phyloP scores from a whole-genome alignment of 2,113 vertebrate genomes.

The Physeter macrocephalus region DNA sequence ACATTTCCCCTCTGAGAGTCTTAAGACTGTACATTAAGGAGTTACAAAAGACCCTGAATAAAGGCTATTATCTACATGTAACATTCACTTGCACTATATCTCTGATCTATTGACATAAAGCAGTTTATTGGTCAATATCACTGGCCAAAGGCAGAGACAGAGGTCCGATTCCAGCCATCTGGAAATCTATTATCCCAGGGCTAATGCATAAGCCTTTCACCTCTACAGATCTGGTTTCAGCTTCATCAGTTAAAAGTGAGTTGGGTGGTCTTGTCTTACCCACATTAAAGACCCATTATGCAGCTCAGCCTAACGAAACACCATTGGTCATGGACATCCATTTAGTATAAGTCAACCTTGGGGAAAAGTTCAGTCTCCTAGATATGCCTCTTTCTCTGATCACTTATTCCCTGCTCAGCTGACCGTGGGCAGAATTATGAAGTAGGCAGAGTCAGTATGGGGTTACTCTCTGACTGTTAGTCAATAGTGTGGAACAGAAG shows the following conservation, averaged over 20 bases:
- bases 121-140: constrained; percentile 51
- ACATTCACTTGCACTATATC: background rate
- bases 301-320: constrained; percentile 34
- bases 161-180: constrained; percentile 42
- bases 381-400: background rate
- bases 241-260: constrained; percentile 51
- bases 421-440: background rate
- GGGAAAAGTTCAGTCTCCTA: background rate
- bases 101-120: constrained; percentile 48
- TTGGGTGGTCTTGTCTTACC: constrained; percentile 58
- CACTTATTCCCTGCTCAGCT: background rate
- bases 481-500: background rate
- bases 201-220: constrained; percentile 57
- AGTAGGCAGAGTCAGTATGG: background rate
- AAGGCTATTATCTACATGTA: constrained; percentile 19
- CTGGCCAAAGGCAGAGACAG: constrained; percentile 45
- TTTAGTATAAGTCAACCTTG: background rate
- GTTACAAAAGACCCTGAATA: background rate
- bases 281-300: constrained; percentile 34
- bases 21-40: background rate
- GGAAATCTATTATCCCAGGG: constrained; percentile 49
- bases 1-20: constrained; percentile 3
- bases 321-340: background rate
- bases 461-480: background rate
- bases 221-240: constrained; percentile 58